Evolutionary conservation across 1,140 invertebrate genomes (phyloP).

Genomic region (Sycobia sp.): DNA sequence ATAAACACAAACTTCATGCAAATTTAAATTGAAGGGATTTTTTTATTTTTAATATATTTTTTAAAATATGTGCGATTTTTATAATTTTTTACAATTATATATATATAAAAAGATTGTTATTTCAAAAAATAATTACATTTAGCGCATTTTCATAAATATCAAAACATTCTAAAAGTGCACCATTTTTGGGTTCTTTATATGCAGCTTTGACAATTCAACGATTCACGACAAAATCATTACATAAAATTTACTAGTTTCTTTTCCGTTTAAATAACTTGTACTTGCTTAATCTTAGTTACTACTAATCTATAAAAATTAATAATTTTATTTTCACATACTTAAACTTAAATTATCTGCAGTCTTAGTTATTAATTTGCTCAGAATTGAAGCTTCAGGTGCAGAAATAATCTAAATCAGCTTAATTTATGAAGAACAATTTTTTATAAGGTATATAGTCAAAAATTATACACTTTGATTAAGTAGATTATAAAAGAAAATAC

Average conservation of each 20-base stretch:
- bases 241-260: no score
- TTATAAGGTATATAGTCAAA: no score
- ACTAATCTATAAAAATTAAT: constrained; percentile 1
- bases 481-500: not conserved
- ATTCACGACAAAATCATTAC: constrained; percentile 10
- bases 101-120: no score
- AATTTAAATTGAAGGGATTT: no score
- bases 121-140: constrained; percentile 11
- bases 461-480: no score
- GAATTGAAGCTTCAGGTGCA: constrained; percentile 11
- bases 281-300: constrained; percentile 14
- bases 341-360: constrained; percentile 30
- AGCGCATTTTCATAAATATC: not conserved
- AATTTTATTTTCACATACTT: constrained; percentile 8
- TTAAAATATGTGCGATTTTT: no score
- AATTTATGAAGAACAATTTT: no score
- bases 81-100: no score
- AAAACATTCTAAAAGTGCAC: not conserved
- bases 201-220: not conserved
- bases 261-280: constrained; percentile 21
- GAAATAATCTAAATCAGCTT: not conserved
- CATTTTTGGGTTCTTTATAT: constrained; percentile 5
- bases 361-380: constrained; percentile 27
- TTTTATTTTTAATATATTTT: no score
- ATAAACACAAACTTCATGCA: no score